A percentile compares a stretch with the other conserved stretches of the same genome.
Conservation (phyloP, 1,140 invertebrate genomes). For the Bombus affinis region DNA sequence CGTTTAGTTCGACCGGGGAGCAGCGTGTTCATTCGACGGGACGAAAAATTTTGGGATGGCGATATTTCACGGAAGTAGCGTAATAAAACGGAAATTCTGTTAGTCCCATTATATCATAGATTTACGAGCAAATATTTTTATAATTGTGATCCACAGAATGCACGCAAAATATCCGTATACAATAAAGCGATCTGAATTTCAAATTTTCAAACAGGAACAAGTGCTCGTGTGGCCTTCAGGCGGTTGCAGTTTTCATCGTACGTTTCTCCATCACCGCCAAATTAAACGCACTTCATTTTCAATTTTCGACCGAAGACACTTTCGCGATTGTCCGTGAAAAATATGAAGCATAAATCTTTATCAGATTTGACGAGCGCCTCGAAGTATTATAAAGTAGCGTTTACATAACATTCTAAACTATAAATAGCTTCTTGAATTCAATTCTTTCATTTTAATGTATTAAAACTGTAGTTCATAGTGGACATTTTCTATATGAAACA, state of each 20-base stretch:
- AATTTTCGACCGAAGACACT: conserved; percentile 1
- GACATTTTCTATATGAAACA: too few relatives aligned
- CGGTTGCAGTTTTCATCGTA: neutral
- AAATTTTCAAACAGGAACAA: conserved; percentile 40
- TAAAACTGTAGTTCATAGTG: too few relatives aligned
- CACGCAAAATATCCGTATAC: conserved; percentile 13
- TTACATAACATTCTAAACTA: too few relatives aligned
- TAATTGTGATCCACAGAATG: conserved; percentile 50
- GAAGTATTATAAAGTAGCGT: too few relatives aligned
- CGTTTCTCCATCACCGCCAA: neutral
- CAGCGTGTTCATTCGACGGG: neutral
- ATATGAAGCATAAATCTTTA: too few relatives aligned
- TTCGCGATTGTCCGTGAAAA: neutral
- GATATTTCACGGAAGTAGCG: conserved; percentile 50
- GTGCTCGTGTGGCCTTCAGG: neutral
- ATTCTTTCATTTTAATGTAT: neutral
- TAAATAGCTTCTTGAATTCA: too few relatives aligned
- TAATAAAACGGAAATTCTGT: conserved; percentile 64
- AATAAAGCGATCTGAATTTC: conserved; percentile 59
- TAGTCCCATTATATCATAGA: conserved; percentile 53
- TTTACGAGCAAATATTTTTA: conserved; percentile 64
- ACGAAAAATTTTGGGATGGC: conserved; percentile 41
- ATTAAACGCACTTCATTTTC: neutral
- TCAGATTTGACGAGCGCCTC: too few relatives aligned
- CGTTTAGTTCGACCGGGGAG: conserved; percentile 21